A percentile compares a stretch with the other conserved stretches of the same genome.
These are phyloP conservation scores for Drosophila novamexicana DNA, from an alignment of 1,140 invertebrate genomes.

Conservation along the genomic window DNA sequence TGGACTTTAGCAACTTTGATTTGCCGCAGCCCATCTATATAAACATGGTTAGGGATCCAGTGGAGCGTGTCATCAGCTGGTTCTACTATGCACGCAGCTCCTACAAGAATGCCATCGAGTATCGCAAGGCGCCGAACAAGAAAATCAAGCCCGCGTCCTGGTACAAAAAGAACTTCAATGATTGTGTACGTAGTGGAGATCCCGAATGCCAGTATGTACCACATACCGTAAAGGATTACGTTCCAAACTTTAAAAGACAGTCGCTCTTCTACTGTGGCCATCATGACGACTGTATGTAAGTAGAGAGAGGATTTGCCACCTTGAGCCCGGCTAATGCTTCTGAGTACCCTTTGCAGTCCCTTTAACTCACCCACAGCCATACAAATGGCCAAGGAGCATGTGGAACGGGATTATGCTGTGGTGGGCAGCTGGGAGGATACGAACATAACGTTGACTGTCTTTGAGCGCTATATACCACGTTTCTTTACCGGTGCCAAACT, in stretches of 20 bases:
- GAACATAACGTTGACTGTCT: slow-evolving; percentile 92
- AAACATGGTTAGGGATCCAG: slow-evolving; percentile 94
- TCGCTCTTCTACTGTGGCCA: slow-evolving; percentile 95
- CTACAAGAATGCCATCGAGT: slow-evolving; percentile 94
- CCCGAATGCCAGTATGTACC: slow-evolving; percentile 93
- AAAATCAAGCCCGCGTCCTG: slow-evolving; percentile 92
- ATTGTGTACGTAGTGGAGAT: slow-evolving; percentile 92
- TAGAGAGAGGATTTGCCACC: slow-evolving; percentile 46
- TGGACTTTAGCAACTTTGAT: slow-evolving; percentile 88
- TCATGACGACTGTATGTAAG: slow-evolving; percentile 92
- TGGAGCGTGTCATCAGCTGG: slow-evolving; percentile 95
- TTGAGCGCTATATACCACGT: slow-evolving; percentile 92
- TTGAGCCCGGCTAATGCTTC: slow-evolving; percentile 3
- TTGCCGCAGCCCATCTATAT: slow-evolving; percentile 93
- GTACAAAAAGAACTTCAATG: slow-evolving; percentile 96
- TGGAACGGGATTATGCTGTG: slow-evolving; percentile 93
- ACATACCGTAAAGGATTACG: slow-evolving; percentile 91
- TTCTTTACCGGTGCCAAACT: slow-evolving; percentile 91
- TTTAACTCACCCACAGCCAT: slow-evolving; percentile 93
- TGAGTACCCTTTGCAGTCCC: slow-evolving; percentile 87
- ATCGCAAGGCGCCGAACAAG: slow-evolving; percentile 92
- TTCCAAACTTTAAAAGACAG: slow-evolving; percentile 91
- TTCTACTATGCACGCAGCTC: slow-evolving; percentile 93
- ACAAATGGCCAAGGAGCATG: slow-evolving; percentile 92
- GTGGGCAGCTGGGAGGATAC: slow-evolving; percentile 94